Conservation (phyloP, 2,888 invertebrate genomes). For the Drosophila peninsularis region DNA sequence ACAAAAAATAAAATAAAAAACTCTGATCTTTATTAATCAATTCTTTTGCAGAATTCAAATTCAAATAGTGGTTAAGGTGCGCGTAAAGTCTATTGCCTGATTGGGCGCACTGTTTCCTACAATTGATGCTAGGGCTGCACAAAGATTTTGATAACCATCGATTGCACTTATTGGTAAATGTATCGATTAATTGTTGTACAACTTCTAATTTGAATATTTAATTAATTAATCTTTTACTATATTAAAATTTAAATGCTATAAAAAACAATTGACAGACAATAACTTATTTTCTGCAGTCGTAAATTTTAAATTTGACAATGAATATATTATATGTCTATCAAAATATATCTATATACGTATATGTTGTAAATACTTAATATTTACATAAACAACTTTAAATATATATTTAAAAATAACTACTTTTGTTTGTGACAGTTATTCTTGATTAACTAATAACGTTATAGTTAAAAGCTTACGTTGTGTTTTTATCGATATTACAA, state of each 20-base stretch:
- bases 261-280: not conserved
- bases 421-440: not conserved
- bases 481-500: not conserved
- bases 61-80: not conserved
- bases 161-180: not conserved
- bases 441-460: not conserved
- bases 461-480: not conserved
- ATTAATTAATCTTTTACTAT: too few species aligned
- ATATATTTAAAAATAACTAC: too few species aligned
- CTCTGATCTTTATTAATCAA: not conserved
- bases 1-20: constrained; percentile 30
- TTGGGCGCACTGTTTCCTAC: not conserved
- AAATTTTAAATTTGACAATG: too few species aligned
- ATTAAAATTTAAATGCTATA: not conserved
- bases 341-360: not conserved
- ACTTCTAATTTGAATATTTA: not conserved
- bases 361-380: too few species aligned
- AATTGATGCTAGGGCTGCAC: not conserved
- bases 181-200: not conserved
- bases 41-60: not conserved
- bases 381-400: not conserved
- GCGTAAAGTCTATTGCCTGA: not conserved
- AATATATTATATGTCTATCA: too few species aligned
- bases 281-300: too few species aligned
- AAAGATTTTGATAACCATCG: not conserved